Conservation (phyloP, 2,888 invertebrate genomes). For the Apotomis betuletana region DNA sequence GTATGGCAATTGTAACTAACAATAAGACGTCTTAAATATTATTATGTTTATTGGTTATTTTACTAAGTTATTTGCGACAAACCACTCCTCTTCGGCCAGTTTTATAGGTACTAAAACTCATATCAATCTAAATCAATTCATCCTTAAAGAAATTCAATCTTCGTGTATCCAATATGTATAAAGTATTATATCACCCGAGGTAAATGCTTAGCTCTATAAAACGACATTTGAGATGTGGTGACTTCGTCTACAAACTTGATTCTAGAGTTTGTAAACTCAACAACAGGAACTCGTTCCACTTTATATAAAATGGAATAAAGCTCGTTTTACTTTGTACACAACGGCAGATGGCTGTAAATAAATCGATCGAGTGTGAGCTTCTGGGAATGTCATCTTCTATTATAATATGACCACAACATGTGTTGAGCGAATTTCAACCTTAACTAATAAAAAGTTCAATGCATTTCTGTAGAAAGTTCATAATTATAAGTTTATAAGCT, state of each 20-base stretch:
- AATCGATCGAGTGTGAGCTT: slow-evolving; percentile 38
- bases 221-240: slow-evolving; percentile 46
- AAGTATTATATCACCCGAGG: slow-evolving; percentile 42
- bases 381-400: slow-evolving; percentile 46
- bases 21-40: neutral
- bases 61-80: neutral
- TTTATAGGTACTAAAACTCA: slow-evolving; percentile 20
- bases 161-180: slow-evolving; percentile 40
- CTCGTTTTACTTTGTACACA: slow-evolving; percentile 36
- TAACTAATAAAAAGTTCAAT: slow-evolving; percentile 17
- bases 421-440: slow-evolving; percentile 16
- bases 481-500: slow-evolving; percentile 14
- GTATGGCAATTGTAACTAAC: too few species aligned
- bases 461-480: slow-evolving; percentile 2
- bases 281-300: slow-evolving; percentile 25
- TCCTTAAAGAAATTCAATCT: slow-evolving; percentile 42
- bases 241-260: slow-evolving; percentile 42
- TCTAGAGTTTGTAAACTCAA: slow-evolving; percentile 28
- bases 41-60: neutral
- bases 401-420: slow-evolving; percentile 41
- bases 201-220: slow-evolving; percentile 49
- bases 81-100: neutral
- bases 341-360: slow-evolving; percentile 1
- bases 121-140: slow-evolving; percentile 38
- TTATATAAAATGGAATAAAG: slow-evolving; percentile 41